phyloP scores from a whole-genome alignment of 2,113 vertebrate genomes.

The Antechinus stuartii region DNA sequence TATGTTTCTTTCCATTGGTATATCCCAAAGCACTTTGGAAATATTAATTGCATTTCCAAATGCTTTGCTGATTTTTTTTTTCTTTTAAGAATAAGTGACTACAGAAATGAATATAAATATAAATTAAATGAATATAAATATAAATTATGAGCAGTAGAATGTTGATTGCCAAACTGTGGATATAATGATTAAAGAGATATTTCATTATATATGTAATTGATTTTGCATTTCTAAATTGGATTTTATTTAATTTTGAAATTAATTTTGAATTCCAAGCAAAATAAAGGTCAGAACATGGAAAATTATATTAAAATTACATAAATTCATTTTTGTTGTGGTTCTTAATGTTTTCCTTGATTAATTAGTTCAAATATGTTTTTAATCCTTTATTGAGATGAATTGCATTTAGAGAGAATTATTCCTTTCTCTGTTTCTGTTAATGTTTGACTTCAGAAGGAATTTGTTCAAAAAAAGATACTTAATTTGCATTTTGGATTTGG shows the following conservation, averaged over 20 bases:
- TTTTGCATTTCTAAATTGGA: slow-evolving; percentile 21
- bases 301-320: slow-evolving; percentile 9
- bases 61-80: neutral
- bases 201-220: neutral
- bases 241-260: slow-evolving; percentile 48
- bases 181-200: slow-evolving; percentile 12
- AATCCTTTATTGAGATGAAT: slow-evolving; percentile 46
- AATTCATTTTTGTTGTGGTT: slow-evolving; percentile 20
- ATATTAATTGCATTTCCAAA: slow-evolving; percentile 44
- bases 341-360: slow-evolving; percentile 14
- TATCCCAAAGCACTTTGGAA: slow-evolving; percentile 16
- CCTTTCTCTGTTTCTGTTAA: slow-evolving; percentile 27
- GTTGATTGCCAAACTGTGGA: slow-evolving; percentile 9
- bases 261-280: slow-evolving; percentile 7
- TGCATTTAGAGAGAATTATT: slow-evolving; percentile 25
- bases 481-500: slow-evolving; percentile 22
- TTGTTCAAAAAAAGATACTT: slow-evolving; percentile 34
- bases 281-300: neutral
- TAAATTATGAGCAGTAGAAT: neutral
- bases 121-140: neutral
- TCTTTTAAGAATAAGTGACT: slow-evolving; percentile 23
- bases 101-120: slow-evolving; percentile 11
- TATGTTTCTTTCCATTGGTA: neutral
- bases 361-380: slow-evolving; percentile 24
- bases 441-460: slow-evolving; percentile 38